A percentile compares a stretch with the other conserved stretches of the same genome.
Conservation (phyloP, 2,888 invertebrate species). For the Tetheella fluctuosa region DNA sequence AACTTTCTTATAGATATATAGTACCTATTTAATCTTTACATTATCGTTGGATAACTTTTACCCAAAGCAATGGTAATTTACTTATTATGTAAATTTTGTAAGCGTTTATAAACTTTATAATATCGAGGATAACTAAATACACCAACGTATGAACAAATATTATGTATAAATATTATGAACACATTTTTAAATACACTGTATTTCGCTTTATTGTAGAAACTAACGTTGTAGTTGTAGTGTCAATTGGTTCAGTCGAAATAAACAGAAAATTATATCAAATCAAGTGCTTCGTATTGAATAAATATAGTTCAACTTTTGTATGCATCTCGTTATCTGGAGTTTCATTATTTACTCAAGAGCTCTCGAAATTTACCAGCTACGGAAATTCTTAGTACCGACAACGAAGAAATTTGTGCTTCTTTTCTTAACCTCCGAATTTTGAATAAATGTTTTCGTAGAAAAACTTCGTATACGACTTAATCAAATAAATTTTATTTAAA, state of each 20-base stretch:
- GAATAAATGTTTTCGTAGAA: not conserved
- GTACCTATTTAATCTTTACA: not conserved
- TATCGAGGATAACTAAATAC: not conserved
- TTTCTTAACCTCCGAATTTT: not conserved
- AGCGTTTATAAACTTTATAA: not conserved
- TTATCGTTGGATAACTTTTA: conserved; percentile 22
- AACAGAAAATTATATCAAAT: conserved; percentile 12
- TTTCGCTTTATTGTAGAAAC: not conserved
- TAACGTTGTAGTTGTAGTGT: conserved; percentile 10
- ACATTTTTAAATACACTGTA: not conserved
- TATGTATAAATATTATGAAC: not conserved
- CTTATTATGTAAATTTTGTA: conserved; percentile 9
- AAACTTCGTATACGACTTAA: not conserved
- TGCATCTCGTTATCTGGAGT: conserved; percentile 70
- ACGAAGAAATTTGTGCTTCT: not conserved
- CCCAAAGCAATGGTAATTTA: too few relatives aligned
- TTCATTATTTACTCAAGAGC: conserved; percentile 57
- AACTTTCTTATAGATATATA: not conserved
- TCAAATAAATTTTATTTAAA: not conserved
- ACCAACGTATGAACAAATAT: not conserved
- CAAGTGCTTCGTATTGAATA: too few relatives aligned
- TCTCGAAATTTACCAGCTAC: not conserved
- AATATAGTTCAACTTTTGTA: conserved; percentile 39
- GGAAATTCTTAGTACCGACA: not conserved
- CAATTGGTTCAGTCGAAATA: not conserved